Evolutionary conservation across 2,888 invertebrate species (phyloP).

Genomic region (Polydesmus complanatus): DNA sequence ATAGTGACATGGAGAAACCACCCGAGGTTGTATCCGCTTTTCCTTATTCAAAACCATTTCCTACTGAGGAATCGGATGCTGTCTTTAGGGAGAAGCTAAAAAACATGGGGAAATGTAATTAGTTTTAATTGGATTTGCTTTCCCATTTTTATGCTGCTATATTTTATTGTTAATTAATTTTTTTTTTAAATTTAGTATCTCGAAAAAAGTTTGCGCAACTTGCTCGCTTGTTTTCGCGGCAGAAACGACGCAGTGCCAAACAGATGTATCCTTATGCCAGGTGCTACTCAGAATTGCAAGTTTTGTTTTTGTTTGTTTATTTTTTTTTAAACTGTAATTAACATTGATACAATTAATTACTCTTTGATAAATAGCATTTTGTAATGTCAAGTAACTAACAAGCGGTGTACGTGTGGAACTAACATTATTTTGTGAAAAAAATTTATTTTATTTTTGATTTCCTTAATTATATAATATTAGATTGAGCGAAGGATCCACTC

Average conservation of each 20-base stretch:
- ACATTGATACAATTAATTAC: neutral
- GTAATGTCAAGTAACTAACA: too few species aligned
- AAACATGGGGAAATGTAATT: slow-evolving; percentile 65
- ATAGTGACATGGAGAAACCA: slow-evolving; percentile 13
- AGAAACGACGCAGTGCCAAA: slow-evolving; percentile 22
- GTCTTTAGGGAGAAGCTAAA: slow-evolving; percentile 59
- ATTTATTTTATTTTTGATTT: neutral
- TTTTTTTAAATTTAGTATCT: slow-evolving; percentile 45
- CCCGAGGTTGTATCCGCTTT: slow-evolving; percentile 12
- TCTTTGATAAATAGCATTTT: neutral
- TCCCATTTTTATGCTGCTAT: too few species aligned
- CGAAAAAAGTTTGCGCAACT: slow-evolving; percentile 67
- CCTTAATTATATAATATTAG: slow-evolving; percentile 15
- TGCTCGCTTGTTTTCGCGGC: slow-evolving; percentile 57
- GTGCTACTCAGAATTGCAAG: neutral
- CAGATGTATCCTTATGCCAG: slow-evolving; percentile 22
- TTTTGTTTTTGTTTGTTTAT: neutral
- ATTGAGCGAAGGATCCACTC: slow-evolving; percentile 21
- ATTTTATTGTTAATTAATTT: slow-evolving; percentile 7
- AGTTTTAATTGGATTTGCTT: neutral
- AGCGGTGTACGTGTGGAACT: too few species aligned
- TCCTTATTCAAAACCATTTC: slow-evolving; percentile 19
- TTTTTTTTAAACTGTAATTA: neutral
- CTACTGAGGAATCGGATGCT: slow-evolving; percentile 38
- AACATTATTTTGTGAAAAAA: too few species aligned